Percentiles rank a stretch among this genome's conserved stretches.
These are phyloP conservation scores for Eristalis arbustorum DNA, from an alignment of 2,888 invertebrate genomes.

Conservation along the genomic window DNA sequence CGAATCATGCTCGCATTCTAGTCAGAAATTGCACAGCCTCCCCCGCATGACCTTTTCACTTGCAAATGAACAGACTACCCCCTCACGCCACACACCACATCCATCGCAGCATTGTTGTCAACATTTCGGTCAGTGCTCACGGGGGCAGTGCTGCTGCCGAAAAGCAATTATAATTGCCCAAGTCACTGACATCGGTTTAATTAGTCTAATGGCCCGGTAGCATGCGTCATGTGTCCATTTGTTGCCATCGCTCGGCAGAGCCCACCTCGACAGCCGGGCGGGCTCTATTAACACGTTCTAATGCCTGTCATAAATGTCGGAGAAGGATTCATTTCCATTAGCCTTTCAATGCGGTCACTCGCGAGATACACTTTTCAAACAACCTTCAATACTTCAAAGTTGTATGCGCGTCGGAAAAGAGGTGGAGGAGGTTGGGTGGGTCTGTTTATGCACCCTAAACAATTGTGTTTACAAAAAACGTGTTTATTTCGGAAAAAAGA, in stretches of 20 bases:
- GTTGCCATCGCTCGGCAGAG: slow-evolving; percentile 17
- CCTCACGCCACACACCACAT: not conserved
- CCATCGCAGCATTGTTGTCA: not conserved
- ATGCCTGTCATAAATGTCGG: not conserved
- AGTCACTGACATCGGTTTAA: slow-evolving; percentile 19
- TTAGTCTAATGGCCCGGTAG: slow-evolving; percentile 24
- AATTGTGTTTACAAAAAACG: slow-evolving; percentile 22
- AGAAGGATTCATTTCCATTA: slow-evolving; percentile 31
- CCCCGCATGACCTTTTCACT: no score
- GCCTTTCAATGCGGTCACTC: not conserved
- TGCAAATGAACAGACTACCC: not conserved
- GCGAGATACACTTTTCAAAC: slow-evolving; percentile 1
- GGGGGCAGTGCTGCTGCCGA: not conserved
- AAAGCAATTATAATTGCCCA: not conserved
- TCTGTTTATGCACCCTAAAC: slow-evolving; percentile 21
- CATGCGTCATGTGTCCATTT: slow-evolving; percentile 15
- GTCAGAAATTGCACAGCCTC: no score
- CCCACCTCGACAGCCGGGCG: not conserved
- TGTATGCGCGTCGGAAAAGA: not conserved
- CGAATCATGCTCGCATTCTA: no score
- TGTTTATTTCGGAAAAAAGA: not conserved
- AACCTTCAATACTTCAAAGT: slow-evolving; percentile 41
- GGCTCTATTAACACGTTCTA: not conserved
- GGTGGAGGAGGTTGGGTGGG: not conserved
- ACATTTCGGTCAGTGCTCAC: not conserved